Base-by-base conservation (phyloP, 2,113 vertebrate species). In the Electrona antarctica region DNA sequence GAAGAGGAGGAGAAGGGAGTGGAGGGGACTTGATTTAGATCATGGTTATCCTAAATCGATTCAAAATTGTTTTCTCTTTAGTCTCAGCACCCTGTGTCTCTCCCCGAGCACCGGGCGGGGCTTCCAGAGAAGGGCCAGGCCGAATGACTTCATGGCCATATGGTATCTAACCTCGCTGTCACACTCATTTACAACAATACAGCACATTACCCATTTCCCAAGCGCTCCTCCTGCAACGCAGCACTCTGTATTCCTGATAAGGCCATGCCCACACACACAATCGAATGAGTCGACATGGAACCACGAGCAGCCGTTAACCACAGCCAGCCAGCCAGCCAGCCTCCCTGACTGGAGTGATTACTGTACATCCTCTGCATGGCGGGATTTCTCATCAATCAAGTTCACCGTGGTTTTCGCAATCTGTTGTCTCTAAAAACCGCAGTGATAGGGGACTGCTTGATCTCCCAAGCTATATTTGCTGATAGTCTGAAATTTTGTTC, bases 101-200 rank as follows among this genome's bases (percentile, higher is more conserved):
- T 87, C 77, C 28, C 80, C 60, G 77, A 88, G 81, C 85, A 87
- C 85, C 61, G 92, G 91, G 91, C 86, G 92, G 87, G 88, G 86
- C 83, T 90, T 85, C 77, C 81, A 88, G 73, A 74, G 81, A 87
- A 80, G 84, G 87, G 88, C 90, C 89, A 83, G 86, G 87, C 88
- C 89, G 85, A 87, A 93, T 91, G 90, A 93, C 90, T 91, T 91
- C 91, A 92, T 91, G 85, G 87, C 89, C 91, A 92, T 92, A 90
- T 91, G 90, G 87, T 92, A 89, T 92, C 90, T 90, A 91, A 89
- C 89, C 86, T 91, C 87, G 76, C 88, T 81, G 77, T 89, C 88
- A 90, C 88, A 92, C 88, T 90, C 83, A 65, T 82, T 86, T 80
- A 84, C 83, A 88, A 82, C 87, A 88, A 82, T 82, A 76, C 82